These are phyloP conservation scores for Cataglyphis livida DNA, from an alignment of 2,888 invertebrate genomes.

Conservation along the genomic window DNA sequence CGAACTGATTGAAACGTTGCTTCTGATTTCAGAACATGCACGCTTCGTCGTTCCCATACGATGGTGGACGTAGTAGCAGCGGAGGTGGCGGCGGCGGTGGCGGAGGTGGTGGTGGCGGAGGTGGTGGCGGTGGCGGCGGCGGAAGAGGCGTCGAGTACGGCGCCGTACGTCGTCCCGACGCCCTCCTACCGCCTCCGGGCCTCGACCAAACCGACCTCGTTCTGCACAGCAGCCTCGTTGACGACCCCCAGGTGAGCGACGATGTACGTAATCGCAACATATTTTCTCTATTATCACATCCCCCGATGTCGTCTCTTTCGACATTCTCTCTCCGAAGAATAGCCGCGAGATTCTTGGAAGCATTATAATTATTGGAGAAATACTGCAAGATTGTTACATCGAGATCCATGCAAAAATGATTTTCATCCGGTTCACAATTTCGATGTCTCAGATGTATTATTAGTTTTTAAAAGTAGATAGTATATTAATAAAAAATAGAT, in stretches of 20 bases:
- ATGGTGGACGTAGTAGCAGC: slow-evolving; percentile 84
- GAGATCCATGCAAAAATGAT: background rate
- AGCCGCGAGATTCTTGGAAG: background rate
- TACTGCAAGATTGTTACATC: background rate
- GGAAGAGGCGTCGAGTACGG: slow-evolving; percentile 82
- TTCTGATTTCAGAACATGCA: slow-evolving; percentile 86
- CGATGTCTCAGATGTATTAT: background rate
- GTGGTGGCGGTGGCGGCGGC: slow-evolving; percentile 79
- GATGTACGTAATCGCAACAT: slow-evolving; percentile 84
- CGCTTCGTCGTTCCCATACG: slow-evolving; percentile 86
- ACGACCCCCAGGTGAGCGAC: slow-evolving; percentile 85
- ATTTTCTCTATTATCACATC: slow-evolving; percentile 75
- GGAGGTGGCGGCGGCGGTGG: slow-evolving; percentile 82
- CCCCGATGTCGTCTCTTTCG: slow-evolving; percentile 10
- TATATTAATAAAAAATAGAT: background rate
- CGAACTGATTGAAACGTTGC: slow-evolving; percentile 16
- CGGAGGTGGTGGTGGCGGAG: slow-evolving; percentile 82
- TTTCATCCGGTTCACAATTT: background rate
- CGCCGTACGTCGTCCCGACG: slow-evolving; percentile 84
- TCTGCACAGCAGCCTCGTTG: slow-evolving; percentile 84
- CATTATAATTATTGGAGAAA: background rate
- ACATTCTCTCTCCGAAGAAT: background rate
- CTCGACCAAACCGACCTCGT: slow-evolving; percentile 85
- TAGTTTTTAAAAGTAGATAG: background rate
- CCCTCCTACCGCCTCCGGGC: slow-evolving; percentile 84